Evolutionary conservation across 64 coral and sea anemone genomes (phyloP).

Genomic region (Orbicella faveolata): DNA sequence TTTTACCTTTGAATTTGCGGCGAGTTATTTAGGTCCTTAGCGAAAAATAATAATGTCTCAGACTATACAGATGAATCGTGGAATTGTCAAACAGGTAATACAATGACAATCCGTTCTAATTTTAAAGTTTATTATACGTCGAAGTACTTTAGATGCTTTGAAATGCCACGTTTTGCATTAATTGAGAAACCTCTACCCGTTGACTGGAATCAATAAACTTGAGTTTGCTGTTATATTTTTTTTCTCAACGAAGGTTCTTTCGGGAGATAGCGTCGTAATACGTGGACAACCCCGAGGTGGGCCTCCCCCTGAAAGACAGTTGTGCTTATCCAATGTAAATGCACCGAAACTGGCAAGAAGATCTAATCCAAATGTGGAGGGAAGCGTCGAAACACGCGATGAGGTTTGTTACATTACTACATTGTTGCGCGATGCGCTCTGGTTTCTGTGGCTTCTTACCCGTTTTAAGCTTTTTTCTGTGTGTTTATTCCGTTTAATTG

Average conservation of each 20-base stretch:
- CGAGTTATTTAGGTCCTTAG: conserved; percentile 62
- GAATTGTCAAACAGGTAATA: conserved; percentile 92
- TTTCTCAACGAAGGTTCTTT: conserved; percentile 62
- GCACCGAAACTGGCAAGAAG: conserved; percentile 95
- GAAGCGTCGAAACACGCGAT: conserved; percentile 81
- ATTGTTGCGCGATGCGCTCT: background rate
- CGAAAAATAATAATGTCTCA: conserved; percentile 74
- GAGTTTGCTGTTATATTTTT: conserved; percentile 9
- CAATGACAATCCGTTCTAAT: background rate
- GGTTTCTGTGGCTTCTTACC: background rate
- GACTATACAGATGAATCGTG: conserved; percentile 83
- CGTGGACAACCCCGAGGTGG: conserved; percentile 92
- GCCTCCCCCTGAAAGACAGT: conserved; percentile 95
- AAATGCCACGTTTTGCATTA: conserved; percentile 22
- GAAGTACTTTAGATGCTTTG: background rate
- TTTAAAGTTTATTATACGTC: background rate
- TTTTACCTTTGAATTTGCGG: conserved; percentile 87
- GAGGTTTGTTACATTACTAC: conserved; percentile 72
- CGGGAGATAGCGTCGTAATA: conserved; percentile 91
- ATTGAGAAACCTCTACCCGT: background rate
- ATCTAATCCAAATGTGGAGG: conserved; percentile 77
- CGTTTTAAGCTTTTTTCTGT: background rate
- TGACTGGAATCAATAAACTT: conserved; percentile 13
- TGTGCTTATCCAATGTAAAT: conserved; percentile 90
- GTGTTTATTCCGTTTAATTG: background rate